phyloP scores from a whole-genome alignment of 2,113 vertebrate genomes.

The Martes martes region DNA sequence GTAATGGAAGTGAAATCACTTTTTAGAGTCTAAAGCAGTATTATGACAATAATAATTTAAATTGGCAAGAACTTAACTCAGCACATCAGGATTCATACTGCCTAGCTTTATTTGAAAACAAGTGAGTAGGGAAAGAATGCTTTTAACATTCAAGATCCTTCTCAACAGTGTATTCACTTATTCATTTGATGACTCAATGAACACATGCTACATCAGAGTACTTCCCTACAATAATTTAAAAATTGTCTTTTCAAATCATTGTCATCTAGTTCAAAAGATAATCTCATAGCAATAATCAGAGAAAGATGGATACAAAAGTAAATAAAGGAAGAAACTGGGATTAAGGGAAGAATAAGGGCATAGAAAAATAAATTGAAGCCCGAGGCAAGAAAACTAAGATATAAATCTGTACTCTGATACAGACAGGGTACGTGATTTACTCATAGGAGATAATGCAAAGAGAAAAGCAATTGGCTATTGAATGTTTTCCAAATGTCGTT shows the following conservation, averaged over 20 bases:
- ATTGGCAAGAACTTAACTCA: not conserved
- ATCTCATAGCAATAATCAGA: not conserved
- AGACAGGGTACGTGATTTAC: not conserved
- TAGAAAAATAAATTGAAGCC: constrained; percentile 4
- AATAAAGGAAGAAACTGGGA: not conserved
- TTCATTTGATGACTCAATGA: not conserved
- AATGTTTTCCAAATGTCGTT: not conserved
- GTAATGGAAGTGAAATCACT: not conserved
- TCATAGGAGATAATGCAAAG: not conserved
- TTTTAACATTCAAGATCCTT: not conserved
- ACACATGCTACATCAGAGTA: not conserved
- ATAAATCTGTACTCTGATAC: not conserved
- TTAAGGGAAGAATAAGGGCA: not conserved
- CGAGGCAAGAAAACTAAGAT: not conserved
- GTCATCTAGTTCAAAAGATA: not conserved
- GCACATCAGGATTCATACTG: not conserved
- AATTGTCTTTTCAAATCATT: not conserved
- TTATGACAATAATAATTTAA: not conserved
- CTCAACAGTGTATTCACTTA: not conserved
- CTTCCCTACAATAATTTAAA: not conserved
- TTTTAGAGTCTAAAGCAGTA: not conserved
- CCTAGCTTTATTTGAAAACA: not conserved
- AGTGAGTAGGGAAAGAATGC: not conserved
- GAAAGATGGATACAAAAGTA: not conserved
- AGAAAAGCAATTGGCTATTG: not conserved